Base-by-base conservation (phyloP, 2,113 vertebrate genomes). In the Petromus typicus region DNA sequence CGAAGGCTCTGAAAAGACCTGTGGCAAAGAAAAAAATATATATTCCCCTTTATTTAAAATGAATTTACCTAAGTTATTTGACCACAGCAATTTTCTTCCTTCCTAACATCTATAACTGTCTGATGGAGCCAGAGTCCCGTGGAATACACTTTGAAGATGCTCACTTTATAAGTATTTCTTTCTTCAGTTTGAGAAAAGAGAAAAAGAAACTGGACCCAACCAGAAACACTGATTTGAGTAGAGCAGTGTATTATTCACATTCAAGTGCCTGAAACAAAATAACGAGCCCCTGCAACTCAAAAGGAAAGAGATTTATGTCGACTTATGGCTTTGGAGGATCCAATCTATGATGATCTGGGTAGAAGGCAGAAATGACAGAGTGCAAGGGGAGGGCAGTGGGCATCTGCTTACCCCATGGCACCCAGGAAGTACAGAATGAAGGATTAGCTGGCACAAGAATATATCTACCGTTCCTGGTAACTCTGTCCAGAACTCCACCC, bases 1-100 rank as follows among this genome's bases (percentile, higher is more conserved):
- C 45, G 84, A 90, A 95, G 57, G 51, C 51, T 89, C 23, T 66
- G 73, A 95, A 61, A 81, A 95, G 73, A 84, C 66, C 64, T 27
- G 6, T 27, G 8, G 45, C 63, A 43, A 82, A 86, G 48, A 66
- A 86, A 87, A 73, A 90, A 20, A 76, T n/a, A n/a, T n/a, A 4
- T 2, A 20, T 32, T 78, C 37, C 27, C 45, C 30, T 94, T 95
- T 82, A 57, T 95, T 81, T 82, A 76, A 56, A 51, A 51, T 57
- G 91, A 22, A 86, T 84, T 92, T 94, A 54, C 27, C 40, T 51
- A 57, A 57, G 40, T 80, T 90, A 76, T 43, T 84, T 85, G 79
- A 80, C 67, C 34, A 40, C 7, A 37, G 63, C 40, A 30, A 45
- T 27, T 90, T 51, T 83, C 25, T 80, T 34, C 54, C 23, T 94